Evolutionary conservation across 2,888 invertebrate genomes (phyloP).

Genomic region (Globia sparganii): DNA sequence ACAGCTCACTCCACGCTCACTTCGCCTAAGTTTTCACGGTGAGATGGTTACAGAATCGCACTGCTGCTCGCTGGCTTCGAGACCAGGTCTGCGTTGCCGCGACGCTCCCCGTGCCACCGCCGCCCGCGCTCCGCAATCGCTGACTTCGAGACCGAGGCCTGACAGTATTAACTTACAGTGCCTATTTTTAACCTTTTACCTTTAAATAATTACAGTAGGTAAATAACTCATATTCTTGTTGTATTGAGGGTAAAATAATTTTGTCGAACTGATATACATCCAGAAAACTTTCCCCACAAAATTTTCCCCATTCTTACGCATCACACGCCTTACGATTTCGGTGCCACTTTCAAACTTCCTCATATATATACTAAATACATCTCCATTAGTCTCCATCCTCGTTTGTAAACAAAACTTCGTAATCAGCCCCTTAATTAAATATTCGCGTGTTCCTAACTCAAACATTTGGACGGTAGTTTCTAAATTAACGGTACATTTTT

Average conservation of each 20-base stretch:
- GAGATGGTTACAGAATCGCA: too few species aligned
- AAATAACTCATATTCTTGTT: neutral
- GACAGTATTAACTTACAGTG: neutral
- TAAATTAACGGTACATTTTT: constrained; percentile 49
- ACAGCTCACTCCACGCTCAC: too few species aligned
- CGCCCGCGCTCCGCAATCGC: too few species aligned
- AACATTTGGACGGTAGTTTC: constrained; percentile 45
- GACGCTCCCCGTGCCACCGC: too few species aligned
- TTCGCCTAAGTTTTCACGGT: too few species aligned
- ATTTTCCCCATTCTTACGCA: neutral
- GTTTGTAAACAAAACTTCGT: constrained; percentile 33
- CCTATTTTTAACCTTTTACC: constrained; percentile 12
- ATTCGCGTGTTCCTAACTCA: constrained; percentile 73
- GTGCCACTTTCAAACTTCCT: neutral
- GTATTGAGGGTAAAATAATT: neutral
- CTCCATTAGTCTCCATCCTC: constrained; percentile 2
- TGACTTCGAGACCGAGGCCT: too few species aligned
- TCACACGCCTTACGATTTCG: neutral
- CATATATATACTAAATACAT: constrained; percentile 1
- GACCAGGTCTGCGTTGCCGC: too few species aligned
- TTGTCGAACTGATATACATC: too few species aligned
- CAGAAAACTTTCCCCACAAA: neutral
- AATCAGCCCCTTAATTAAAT: constrained; percentile 73
- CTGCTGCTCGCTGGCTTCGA: too few species aligned
- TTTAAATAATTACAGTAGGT: neutral